A percentile compares a stretch with the other conserved stretches of the same genome.
Evolutionary conservation across 2,113 vertebrate species (phyloP).

Genomic region (Gymnogyps californianus): DNA sequence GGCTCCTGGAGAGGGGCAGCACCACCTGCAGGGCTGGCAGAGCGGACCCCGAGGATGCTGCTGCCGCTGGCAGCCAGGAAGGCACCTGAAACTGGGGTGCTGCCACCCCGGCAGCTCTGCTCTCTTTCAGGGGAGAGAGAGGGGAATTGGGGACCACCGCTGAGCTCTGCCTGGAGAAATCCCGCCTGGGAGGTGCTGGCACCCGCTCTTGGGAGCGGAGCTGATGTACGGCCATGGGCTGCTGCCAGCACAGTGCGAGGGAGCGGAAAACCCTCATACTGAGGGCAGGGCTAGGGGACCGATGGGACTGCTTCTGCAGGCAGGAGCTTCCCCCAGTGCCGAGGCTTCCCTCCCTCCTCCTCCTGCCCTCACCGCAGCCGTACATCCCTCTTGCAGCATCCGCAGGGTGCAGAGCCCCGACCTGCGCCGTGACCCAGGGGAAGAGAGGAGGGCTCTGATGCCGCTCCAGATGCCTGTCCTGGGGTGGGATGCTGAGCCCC

Average conservation of each 20-base stretch:
- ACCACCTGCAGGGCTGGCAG: not conserved
- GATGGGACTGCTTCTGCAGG: not conserved
- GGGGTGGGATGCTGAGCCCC: not conserved
- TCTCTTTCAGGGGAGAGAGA: not conserved
- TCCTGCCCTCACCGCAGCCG: not conserved
- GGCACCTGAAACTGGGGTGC: not conserved
- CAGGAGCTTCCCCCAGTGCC: not conserved
- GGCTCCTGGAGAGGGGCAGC: not conserved
- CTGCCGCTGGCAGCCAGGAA: not conserved
- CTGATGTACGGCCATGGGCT: not conserved
- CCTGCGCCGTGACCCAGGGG: accelerated
- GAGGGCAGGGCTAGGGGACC: not conserved
- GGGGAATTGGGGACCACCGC: not conserved
- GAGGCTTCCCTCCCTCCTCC: not conserved
- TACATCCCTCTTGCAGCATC: not conserved
- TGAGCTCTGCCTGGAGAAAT: not conserved
- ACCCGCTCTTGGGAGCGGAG: not conserved
- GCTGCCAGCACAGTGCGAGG: not conserved
- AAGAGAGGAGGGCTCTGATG: not conserved
- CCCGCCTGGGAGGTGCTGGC: not conserved
- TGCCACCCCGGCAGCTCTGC: not conserved
- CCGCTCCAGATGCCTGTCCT: not conserved
- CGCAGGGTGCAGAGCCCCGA: accelerated
- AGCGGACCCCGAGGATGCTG: accelerated
- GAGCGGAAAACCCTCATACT: not conserved